A percentile compares a stretch with the other conserved stretches of the same genome.
These are phyloP conservation scores for Takifugu ocellatus DNA, from an alignment of 2,797 vertebrate species.

Conservation along the genomic window DNA sequence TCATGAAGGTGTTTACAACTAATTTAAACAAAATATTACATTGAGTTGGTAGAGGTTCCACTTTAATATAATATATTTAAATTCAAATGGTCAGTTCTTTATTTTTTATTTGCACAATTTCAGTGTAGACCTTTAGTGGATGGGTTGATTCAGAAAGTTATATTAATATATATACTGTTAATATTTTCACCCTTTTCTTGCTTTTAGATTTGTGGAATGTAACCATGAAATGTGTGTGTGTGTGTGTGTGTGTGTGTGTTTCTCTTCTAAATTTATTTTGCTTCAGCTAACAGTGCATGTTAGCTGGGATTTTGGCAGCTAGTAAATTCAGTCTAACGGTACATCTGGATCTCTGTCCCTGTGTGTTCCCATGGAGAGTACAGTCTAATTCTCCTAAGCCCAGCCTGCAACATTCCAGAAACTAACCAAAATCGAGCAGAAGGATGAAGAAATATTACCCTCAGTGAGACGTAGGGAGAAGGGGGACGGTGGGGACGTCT, in stretches of 20 bases:
- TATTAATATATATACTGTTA: no score
- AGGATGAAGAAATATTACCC: conserved; percentile 47
- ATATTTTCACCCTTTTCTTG: no score
- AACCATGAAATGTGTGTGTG: neutral
- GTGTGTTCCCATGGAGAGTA: conserved; percentile 9
- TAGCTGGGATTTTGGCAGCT: conserved; percentile 13
- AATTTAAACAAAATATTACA: conserved; percentile 12
- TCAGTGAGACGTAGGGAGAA: conserved; percentile 16
- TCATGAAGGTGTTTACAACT: conserved; percentile 5
- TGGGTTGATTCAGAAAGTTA: no score
- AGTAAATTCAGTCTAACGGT: conserved; percentile 15
- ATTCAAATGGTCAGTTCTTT: conserved; percentile 4
- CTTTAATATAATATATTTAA: neutral
- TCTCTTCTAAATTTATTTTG: conserved; percentile 23
- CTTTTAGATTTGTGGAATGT: no score
- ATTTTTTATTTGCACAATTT: conserved; percentile 1
- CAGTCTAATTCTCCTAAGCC: conserved; percentile 19
- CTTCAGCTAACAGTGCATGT: conserved; percentile 2
- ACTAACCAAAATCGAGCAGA: conserved; percentile 28
- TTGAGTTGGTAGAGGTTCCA: neutral
- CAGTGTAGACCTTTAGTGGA: no score
- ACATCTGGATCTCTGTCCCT: conserved; percentile 4
- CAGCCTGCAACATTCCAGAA: conserved; percentile 39
- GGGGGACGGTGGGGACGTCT: neutral
- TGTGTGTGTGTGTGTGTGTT: conserved; percentile 22